Conservation (phyloP, 2,113 vertebrate genomes). For the Myrmophylax atrothorax region DNA sequence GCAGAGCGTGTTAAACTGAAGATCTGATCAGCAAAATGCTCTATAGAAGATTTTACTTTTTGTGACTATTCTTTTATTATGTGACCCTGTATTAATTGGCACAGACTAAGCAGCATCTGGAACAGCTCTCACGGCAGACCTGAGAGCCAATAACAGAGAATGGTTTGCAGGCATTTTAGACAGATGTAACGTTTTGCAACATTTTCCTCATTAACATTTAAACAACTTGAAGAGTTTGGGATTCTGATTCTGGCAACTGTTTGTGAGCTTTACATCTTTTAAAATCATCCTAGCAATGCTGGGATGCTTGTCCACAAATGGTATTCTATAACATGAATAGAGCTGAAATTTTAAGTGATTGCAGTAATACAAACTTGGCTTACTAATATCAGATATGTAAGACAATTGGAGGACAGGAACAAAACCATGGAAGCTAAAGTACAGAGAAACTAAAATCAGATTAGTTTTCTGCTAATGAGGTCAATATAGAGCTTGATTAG, state of each 20-base stretch:
- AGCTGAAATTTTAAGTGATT: not conserved
- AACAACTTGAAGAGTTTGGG: not conserved
- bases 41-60: not conserved
- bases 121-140: not conserved
- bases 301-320: not conserved
- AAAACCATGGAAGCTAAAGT: conserved; percentile 5
- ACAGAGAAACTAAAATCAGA: conserved; percentile 34
- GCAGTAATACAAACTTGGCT: not conserved
- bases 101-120: not conserved
- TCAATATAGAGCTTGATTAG: conserved; percentile 27
- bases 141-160: not conserved
- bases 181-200: not conserved
- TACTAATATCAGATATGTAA: conserved; percentile 8
- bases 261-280: not conserved
- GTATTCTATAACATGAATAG: not conserved
- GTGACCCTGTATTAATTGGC: not conserved
- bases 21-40: not conserved
- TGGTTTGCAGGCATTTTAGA: not conserved
- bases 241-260: not conserved
- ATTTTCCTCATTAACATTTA: not conserved
- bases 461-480: conserved; percentile 31
- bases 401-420: not conserved
- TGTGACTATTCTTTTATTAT: not conserved
- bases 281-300: not conserved
- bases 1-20: not conserved